Evolutionary conservation across 2,797 vertebrate genomes (phyloP), one percentile per base, ranked within the genome.

Genomic region (Dipus sagitta): DNA sequence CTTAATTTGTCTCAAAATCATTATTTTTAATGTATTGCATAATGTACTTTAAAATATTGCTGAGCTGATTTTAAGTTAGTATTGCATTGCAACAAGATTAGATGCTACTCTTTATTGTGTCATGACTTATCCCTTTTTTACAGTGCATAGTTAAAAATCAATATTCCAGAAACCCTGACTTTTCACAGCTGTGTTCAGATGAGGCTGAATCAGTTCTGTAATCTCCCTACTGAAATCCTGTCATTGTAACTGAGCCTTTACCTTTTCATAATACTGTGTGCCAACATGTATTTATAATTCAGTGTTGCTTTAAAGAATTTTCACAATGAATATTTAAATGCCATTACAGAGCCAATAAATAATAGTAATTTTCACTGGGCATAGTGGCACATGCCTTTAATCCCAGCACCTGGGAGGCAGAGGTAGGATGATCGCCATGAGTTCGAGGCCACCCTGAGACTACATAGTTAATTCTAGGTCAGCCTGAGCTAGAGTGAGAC

Each of bases 1-100:
- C 97, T 98, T 98, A 98, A 98, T 98, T 98, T 98, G 97, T 98
- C 97, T 98, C 96, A 97, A 98, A 98, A 98, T 98, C 96, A 97
- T 98, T 98, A 98, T 96, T 98, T 98, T 98, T 98, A 96, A 98
- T 97, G 96, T 98, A 98, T 98, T 97, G 95, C 94, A 97, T 96
- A 96, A 98, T 96, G 96, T n/a, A 34, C 88, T 97, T 97, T 96
- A 97, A 96, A 94, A 90, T 87, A 96, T n/a, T 91, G 96, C 96
- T 83, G 95, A 94, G 92, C 92, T 78, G 97, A 96, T 97, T 89
- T 70, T 95, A 94, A 28, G 97, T 78, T 96, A 96, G 95, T 79
- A 32, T n/a, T 87, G 86, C 79, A 88, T 97, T 85, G 47, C 94
- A 94, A 20, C 9, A 67, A 47, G 94, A 91, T 20, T 62, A 30